Evolutionary conservation across 2,113 vertebrate genomes (phyloP), one percentile per base, ranked within the genome.

Genomic region (Python bivittatus): DNA sequence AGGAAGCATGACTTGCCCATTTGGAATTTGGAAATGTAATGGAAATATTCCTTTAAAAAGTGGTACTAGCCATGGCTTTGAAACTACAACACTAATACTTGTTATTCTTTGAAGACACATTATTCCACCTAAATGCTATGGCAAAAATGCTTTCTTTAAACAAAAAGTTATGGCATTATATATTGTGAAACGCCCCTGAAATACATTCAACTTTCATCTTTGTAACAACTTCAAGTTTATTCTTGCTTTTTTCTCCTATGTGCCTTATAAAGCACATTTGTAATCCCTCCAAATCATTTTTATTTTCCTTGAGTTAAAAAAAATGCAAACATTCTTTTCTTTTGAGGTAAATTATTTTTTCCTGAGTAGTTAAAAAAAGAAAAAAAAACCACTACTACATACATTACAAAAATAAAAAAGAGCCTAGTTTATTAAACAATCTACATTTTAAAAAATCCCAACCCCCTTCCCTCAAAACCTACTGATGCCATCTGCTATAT

Each of bases 141-240:
- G 97, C 94, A 97, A 97, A 97, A 94, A 97, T 95, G 97, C 93
- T 96, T 93, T 96, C 94, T 96, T 93, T 95, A 90, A 97, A 96
- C 97, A 96, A 64, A 53, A 94, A 96, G 84, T 94, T 93, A 94
- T 95, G 96, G 94, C 96, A 94, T 94, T 72, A 95, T 20, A 96
- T 17, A 92, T 0, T 89, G 79, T 96, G 96, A 93, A 97, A 97
- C 98, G 98, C 98, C 98, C 98, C 98, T 98, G 97, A 98, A 98
- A 98, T 99, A 99, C 99, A 99, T 99, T 99, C 99, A 98, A 98
- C 97, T 97, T 98, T 98, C 98, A 97, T 98, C 98, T 98, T 98
- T 97, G 98, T 98, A 97, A 98, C 97, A 98, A 98, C 98, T 98
- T 99, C 98, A 99, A 98, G 98, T 99, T 98, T 98, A 94, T 60